Conservation (phyloP, 2,888 invertebrate species). For the Limnephilus rhombicus region DNA sequence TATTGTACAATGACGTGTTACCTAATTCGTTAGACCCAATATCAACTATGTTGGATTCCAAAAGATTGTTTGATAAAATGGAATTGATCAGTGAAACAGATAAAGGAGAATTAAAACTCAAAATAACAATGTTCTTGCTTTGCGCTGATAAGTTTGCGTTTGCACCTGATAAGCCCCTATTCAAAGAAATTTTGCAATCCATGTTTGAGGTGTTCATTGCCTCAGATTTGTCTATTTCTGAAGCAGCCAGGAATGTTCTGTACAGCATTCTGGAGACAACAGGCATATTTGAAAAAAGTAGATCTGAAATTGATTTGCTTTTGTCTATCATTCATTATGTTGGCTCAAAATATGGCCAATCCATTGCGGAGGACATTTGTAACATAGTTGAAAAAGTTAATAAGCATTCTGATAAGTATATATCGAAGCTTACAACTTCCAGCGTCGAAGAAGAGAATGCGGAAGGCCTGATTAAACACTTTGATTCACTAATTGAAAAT, state of each 20-base stretch:
- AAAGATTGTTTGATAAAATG: constrained; percentile 72
- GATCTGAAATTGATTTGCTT: constrained; percentile 83
- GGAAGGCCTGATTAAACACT: constrained; percentile 51
- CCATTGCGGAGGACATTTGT: constrained; percentile 35
- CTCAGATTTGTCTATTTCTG: constrained; percentile 72
- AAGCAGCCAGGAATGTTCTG: constrained; percentile 78
- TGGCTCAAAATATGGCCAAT: constrained; percentile 29
- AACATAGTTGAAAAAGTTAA: constrained; percentile 38
- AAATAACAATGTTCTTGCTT: constrained; percentile 74
- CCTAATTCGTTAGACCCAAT: constrained; percentile 74
- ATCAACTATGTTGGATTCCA: constrained; percentile 75
- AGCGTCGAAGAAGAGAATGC: constrained; percentile 34
- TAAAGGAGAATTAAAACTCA: constrained; percentile 73
- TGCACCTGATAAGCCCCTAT: constrained; percentile 76
- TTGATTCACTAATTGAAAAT: constrained; percentile 71
- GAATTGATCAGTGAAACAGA: constrained; percentile 70
- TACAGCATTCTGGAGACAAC: constrained; percentile 80
- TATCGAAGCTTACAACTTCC: constrained; percentile 39
- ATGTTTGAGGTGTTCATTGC: constrained; percentile 78
- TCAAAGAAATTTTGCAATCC: constrained; percentile 77
- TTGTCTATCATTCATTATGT: constrained; percentile 72
- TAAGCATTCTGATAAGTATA: constrained; percentile 44
- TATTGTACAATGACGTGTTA: constrained; percentile 74
- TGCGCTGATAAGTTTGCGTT: constrained; percentile 76
- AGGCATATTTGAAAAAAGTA: constrained; percentile 81